Base-by-base conservation (phyloP, 2,113 vertebrate species). In the Daboia siamensis region DNA sequence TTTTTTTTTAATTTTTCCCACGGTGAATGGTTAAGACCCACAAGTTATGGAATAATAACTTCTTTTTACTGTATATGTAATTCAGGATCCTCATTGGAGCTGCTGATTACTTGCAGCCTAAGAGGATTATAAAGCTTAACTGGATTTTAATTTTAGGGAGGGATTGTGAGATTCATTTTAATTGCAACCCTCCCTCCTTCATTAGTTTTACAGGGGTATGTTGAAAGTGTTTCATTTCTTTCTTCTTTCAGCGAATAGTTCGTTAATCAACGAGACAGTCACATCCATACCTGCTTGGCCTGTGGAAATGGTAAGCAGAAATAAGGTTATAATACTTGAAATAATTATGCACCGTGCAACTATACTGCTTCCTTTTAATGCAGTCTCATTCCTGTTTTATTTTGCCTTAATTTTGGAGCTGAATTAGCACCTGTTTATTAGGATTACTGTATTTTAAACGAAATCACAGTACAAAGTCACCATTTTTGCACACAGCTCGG, bases 161-260 rank as follows among this genome's bases (percentile, higher is more conserved):
- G 3, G 54, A 5, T 29, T 10, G 23, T 4, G 80, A 57, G 33
- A 46, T 88, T 46, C 39, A 11, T 44, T 84, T 3, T 10, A 84
- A 85, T 46, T 29, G 2, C 59, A 91, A 48, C 91, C 55, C 88
- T 89, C 91, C 55, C 88, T 89, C 54, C 17, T 15, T 20, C 0
- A 0, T 29, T 44, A 1, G 46, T 15, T 69, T 92, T 92, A 21
- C 2, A 6, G 80, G 33, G 23, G 29, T 44, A 0, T 0, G 0
- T 93, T 95, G 86, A 93, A 1, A 0, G 11, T 2, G 2, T 48
- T 88, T 11, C 33, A 52, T 88, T 86, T 61, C 24, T 95, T 61
- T 29, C 91, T 90, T 96, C 85, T 97, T 97, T 52, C 97, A 99
- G 99, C 95, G 93, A 99, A 99, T 94, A 97, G 95, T 39, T 98